Percentiles rank a stretch among this genome's conserved stretches.
These are phyloP conservation scores for Torymus auratus DNA, from an alignment of 2,888 invertebrate species.

Conservation along the genomic window DNA sequence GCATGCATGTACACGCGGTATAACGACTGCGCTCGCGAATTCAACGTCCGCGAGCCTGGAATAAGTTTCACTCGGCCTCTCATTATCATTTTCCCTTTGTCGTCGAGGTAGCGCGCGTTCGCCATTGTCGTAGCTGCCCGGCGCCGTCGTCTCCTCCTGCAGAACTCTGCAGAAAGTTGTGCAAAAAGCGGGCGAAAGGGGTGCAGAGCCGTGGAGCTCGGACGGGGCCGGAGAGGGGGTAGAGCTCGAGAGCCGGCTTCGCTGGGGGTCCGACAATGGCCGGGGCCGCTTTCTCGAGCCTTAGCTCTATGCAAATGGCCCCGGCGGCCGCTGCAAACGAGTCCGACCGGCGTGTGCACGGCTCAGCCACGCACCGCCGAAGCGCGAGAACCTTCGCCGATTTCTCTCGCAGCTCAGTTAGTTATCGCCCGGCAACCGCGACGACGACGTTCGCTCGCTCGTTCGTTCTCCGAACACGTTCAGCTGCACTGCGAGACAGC, in stretches of 20 bases:
- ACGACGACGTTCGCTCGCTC: neutral
- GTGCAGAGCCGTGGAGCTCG: slow-evolving; percentile 34
- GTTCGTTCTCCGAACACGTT: neutral
- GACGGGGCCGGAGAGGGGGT: slow-evolving; percentile 33
- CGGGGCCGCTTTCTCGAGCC: slow-evolving; percentile 62
- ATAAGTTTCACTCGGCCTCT: slow-evolving; percentile 18
- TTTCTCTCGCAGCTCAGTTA: neutral
- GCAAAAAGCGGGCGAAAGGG: slow-evolving; percentile 47
- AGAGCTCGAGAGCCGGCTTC: slow-evolving; percentile 63
- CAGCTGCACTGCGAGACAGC: neutral
- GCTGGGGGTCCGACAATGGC: slow-evolving; percentile 75
- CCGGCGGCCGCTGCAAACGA: slow-evolving; percentile 62
- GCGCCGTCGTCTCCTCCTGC: slow-evolving; percentile 51
- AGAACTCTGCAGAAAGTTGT: slow-evolving; percentile 50
- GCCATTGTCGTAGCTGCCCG: slow-evolving; percentile 5
- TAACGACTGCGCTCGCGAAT: neutral
- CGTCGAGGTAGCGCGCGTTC: neutral
- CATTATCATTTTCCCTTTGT: slow-evolving; percentile 52
- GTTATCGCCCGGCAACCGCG: neutral
- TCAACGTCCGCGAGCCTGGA: neutral
- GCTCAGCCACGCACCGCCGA: no score
- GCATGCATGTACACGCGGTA: no score
- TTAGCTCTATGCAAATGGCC: slow-evolving; percentile 75
- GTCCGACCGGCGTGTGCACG: slow-evolving; percentile 62
- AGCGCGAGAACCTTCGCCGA: no score